Evolutionary conservation across 1,140 invertebrate genomes (phyloP), one percentile per base, ranked within the genome.

Genomic region (Drosophila pachea): DNA sequence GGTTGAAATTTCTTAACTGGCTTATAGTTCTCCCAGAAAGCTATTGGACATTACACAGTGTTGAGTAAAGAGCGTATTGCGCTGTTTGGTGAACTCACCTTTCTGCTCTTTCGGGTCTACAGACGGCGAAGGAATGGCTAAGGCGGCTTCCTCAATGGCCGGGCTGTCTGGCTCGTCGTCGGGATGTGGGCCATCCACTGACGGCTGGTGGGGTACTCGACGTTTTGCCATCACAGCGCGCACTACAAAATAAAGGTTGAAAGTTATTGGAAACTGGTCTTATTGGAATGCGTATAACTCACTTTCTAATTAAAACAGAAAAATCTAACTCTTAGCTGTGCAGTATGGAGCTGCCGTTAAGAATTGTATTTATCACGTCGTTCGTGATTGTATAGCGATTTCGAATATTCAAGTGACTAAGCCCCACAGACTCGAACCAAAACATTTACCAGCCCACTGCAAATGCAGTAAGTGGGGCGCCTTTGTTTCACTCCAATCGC

Each of bases 221-320:
- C 84, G 86, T 68, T 81, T 87, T 1, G 87, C 74, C 75, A 86
- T 87, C 11, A 88, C 86, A 33, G 88, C 86, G 31, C 87, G 84
- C 81, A 89, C 86, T 88, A 47, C 16, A 38, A 22, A 38, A 2
- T 22, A 22, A 22, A 2, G 22, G 4, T 64, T 52, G 49, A 48
- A 70, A 65, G 54, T 22, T 3, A 22, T 22, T 22, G 3, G 22
- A 22, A 22, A 22, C 22, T 67, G 12, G 40, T 50, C 4, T 22
- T 38, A 29, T 50, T 11, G 35, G 1, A 7, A 8, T 31, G 14
- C 22, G 5, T 2, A 11, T 42, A 42, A 42, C n/a, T 78, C 48
- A 84, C 79, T 78, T 36, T 31, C 38, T n/a, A 67, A 47, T 52
- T 36, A 9, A 40, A 48, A 4, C 56, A 54, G n/a, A 16, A 29